Evolutionary conservation across 2,797 vertebrate genomes (phyloP).

Genomic region (Merluccius polli): DNA sequence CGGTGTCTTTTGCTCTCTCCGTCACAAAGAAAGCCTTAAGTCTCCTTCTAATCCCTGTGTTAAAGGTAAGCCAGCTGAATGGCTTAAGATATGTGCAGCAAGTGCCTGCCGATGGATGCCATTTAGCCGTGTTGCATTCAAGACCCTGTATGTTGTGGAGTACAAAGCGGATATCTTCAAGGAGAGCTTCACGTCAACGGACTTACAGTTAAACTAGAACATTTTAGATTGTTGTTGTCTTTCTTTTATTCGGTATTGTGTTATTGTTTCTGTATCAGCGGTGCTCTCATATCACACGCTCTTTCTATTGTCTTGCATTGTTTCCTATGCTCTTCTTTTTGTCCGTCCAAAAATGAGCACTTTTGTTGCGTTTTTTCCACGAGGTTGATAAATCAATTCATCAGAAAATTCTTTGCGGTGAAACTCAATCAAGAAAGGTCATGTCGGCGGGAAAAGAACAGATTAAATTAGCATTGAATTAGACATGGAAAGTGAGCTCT

Average conservation of each 20-base stretch:
- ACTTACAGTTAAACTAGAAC: background rate
- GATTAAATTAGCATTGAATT: constrained; percentile 99
- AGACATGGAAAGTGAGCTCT: constrained; percentile 99
- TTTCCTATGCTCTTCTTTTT: constrained; percentile 25
- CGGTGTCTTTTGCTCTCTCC: constrained; percentile 51
- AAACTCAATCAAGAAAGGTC: constrained; percentile 99
- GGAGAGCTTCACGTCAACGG: background rate
- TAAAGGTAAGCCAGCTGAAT: constrained; percentile 63
- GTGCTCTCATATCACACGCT: constrained; percentile 46
- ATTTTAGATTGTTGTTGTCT: background rate
- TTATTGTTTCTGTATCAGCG: background rate
- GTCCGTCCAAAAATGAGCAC: constrained; percentile 79
- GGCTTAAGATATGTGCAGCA: constrained; percentile 64
- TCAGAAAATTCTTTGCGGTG: constrained; percentile 99
- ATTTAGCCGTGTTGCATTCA: constrained; percentile 54
- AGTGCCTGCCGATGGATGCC: constrained; percentile 60
- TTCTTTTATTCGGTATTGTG: background rate
- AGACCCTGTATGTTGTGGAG: constrained; percentile 41
- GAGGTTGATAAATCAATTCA: constrained; percentile 99
- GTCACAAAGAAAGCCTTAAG: constrained; percentile 52
- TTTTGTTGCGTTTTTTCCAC: constrained; percentile 95
- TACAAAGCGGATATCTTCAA: constrained; percentile 48
- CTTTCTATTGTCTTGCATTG: constrained; percentile 27
- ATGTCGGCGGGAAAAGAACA: constrained; percentile 99
- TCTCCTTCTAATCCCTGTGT: constrained; percentile 63